A percentile compares a stretch with the other conserved stretches of the same genome.
These are phyloP conservation scores for Rallus limicola DNA, from an alignment of 2,113 vertebrate species.

Conservation along the genomic window DNA sequence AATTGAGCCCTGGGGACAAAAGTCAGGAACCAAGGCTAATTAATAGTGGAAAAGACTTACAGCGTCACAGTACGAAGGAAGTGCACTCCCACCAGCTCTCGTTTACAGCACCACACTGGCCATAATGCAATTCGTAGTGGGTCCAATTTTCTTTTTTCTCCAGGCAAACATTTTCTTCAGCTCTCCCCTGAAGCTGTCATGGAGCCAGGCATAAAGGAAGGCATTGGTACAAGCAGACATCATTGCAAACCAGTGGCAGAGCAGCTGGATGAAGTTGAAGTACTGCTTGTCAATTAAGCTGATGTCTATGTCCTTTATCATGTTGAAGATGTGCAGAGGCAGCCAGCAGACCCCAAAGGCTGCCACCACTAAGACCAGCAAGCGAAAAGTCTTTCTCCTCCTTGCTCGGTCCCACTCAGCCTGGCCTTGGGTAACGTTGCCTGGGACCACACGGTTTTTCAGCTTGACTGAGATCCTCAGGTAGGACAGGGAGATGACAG, in stretches of 20 bases:
- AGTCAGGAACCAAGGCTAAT: not conserved
- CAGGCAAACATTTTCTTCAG: slow-evolving; percentile 83
- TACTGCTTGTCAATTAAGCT: slow-evolving; percentile 82
- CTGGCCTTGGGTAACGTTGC: slow-evolving; percentile 77
- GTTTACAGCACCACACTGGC: slow-evolving; percentile 79
- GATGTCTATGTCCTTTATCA: slow-evolving; percentile 83
- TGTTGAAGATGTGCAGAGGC: slow-evolving; percentile 81
- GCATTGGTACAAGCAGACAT: slow-evolving; percentile 85
- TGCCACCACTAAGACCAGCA: slow-evolving; percentile 80
- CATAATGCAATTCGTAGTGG: slow-evolving; percentile 76
- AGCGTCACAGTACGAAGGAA: not conserved
- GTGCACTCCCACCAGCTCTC: not conserved
- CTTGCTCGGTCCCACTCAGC: slow-evolving; percentile 73
- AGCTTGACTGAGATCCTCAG: slow-evolving; percentile 80
- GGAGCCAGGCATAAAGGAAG: slow-evolving; percentile 88
- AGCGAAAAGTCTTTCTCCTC: slow-evolving; percentile 81
- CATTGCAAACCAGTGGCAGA: slow-evolving; percentile 85
- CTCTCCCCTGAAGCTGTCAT: slow-evolving; percentile 84
- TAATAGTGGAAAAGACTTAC: slow-evolving; percentile 29
- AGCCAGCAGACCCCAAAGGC: slow-evolving; percentile 80
- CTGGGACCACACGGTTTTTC: slow-evolving; percentile 83
- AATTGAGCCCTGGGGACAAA: not conserved
- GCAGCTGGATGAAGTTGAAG: slow-evolving; percentile 82
- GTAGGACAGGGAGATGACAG: slow-evolving; percentile 78
- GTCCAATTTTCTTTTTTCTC: slow-evolving; percentile 73